Conservation (phyloP, 2,797 vertebrate species). For the Platyrinchus mystaceus region DNA sequence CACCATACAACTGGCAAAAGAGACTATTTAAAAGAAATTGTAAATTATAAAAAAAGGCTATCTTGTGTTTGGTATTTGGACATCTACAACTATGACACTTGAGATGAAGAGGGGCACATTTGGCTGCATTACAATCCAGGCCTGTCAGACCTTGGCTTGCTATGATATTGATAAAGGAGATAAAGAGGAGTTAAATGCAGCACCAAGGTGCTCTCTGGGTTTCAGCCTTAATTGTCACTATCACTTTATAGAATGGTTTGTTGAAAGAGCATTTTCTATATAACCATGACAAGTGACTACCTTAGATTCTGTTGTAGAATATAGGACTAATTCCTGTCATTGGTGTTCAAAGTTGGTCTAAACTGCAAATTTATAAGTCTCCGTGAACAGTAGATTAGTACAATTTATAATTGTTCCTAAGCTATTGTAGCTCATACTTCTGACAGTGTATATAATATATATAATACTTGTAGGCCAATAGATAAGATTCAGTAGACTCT, state of each 20-base stretch:
- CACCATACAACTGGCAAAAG: not conserved
- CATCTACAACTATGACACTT: not conserved
- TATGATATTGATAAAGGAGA: rapidly evolving
- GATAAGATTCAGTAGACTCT: not conserved
- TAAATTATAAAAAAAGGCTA: not conserved
- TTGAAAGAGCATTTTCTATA: not conserved
- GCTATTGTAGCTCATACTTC: not conserved
- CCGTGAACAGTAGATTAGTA: not conserved
- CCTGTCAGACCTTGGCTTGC: not conserved
- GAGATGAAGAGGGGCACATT: not conserved
- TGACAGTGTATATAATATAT: not conserved
- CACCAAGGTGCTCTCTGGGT: not conserved
- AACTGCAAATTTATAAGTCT: not conserved
- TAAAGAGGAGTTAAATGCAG: not conserved
- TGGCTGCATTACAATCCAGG: not conserved
- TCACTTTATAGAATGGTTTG: not conserved
- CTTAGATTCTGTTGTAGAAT: not conserved
- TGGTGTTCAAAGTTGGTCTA: not conserved
- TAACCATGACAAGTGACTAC: not conserved
- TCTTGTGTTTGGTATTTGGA: not conserved
- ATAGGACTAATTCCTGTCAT: not conserved
- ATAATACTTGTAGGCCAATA: not conserved
- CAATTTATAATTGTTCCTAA: not conserved
- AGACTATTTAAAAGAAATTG: not conserved
- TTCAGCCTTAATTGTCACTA: not conserved